These are phyloP conservation scores for Pycnomerus fuliginosus DNA, from an alignment of 2,888 invertebrate species.

Conservation along the genomic window DNA sequence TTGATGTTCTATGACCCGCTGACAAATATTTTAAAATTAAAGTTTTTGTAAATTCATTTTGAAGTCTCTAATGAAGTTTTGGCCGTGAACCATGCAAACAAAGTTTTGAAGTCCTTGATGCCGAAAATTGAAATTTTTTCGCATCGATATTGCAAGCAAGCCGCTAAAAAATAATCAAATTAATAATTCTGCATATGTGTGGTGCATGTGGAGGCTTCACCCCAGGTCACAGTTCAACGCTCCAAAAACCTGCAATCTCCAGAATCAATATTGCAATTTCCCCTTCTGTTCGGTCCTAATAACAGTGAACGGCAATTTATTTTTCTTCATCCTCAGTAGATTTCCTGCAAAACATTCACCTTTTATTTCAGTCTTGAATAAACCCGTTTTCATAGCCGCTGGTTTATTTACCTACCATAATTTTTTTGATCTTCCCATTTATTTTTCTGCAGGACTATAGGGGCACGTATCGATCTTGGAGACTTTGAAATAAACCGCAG, in stretches of 20 bases:
- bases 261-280: constrained; percentile 7
- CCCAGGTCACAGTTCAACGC: constrained; percentile 18
- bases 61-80: not conserved
- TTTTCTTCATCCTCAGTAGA: not conserved
- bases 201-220: constrained; percentile 10
- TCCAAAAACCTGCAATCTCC: constrained; percentile 5
- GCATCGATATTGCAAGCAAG: not conserved
- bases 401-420: too few relatives aligned
- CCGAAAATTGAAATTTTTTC: not conserved
- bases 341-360: constrained; percentile 11
- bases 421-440: too few relatives aligned
- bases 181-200: not conserved
- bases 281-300: not conserved
- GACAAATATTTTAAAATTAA: too few relatives aligned
- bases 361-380: constrained; percentile 8
- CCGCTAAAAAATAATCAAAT: not conserved
- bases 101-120: not conserved
- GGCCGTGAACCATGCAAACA: not conserved
- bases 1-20: too few relatives aligned
- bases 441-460: too few relatives aligned
- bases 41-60: too few relatives aligned
- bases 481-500: too few relatives aligned
- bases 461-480: too few relatives aligned
- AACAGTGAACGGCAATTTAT: constrained; percentile 1
- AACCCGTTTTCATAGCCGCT: constrained; percentile 1